A percentile compares a stretch with the other conserved stretches of the same genome.
Conservation (phyloP, 2,888 invertebrate species). For the Halictus ligatus region DNA sequence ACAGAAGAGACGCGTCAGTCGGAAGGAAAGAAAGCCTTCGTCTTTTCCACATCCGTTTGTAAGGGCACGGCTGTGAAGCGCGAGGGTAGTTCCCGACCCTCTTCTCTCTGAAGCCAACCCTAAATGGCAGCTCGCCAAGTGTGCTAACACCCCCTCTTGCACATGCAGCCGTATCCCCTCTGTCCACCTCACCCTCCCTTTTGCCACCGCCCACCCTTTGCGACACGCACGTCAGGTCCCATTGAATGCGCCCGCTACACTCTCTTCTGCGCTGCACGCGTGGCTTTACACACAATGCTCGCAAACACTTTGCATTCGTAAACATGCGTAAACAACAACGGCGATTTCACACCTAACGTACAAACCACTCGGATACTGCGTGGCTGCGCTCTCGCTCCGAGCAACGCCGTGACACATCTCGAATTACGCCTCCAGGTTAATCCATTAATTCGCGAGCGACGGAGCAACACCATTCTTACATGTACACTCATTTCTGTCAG, state of each 20-base stretch:
- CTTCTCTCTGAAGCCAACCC: conserved; percentile 72
- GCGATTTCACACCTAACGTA: conserved; percentile 81
- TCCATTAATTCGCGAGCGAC: not conserved
- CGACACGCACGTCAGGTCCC: conserved; percentile 76
- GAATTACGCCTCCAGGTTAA: conserved; percentile 26
- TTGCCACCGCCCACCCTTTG: conserved; percentile 56
- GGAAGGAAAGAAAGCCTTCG: conserved; percentile 70
- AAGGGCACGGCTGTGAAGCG: conserved; percentile 67
- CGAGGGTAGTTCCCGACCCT: conserved; percentile 68
- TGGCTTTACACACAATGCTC: conserved; percentile 80
- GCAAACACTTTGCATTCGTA: conserved; percentile 84
- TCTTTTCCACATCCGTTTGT: conserved; percentile 74
- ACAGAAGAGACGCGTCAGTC: conserved; percentile 60
- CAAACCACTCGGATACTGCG: conserved; percentile 65
- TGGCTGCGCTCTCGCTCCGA: conserved; percentile 16
- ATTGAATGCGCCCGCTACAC: conserved; percentile 78
- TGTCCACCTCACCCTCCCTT: conserved; percentile 28
- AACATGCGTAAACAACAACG: conserved; percentile 82
- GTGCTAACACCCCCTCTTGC: conserved; percentile 79
- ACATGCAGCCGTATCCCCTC: conserved; percentile 68
- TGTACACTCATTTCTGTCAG: not conserved
- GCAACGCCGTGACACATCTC: not conserved
- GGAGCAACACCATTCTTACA: not conserved
- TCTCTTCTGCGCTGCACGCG: conserved; percentile 65
- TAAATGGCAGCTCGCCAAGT: conserved; percentile 82